Percentiles rank a stretch among this genome's conserved stretches.
These are phyloP conservation scores for Smittia aterrima DNA, from an alignment of 2,888 invertebrate genomes.

Conservation along the genomic window DNA sequence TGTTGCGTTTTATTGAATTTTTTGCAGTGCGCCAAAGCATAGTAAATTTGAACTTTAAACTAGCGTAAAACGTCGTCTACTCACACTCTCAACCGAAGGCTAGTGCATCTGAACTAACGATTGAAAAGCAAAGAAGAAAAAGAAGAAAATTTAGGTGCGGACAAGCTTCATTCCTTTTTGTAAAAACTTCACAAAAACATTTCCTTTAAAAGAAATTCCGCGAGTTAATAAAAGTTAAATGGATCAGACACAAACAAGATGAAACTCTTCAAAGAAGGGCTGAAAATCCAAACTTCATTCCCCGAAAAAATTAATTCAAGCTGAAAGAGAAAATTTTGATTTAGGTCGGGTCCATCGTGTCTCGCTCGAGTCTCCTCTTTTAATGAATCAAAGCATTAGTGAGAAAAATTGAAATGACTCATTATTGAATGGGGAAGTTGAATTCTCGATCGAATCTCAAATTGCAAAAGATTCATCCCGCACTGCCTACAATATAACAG, in stretches of 20 bases:
- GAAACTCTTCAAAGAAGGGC: no score
- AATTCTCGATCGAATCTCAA: no score
- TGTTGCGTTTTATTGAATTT: not conserved
- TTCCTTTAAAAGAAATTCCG: not conserved
- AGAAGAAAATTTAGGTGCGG: conserved; percentile 29
- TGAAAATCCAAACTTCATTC: no score
- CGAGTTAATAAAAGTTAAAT: not conserved
- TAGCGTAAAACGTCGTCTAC: not conserved
- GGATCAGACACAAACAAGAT: conserved; percentile 4
- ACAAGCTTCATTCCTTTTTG: not conserved
- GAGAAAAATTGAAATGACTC: not conserved
- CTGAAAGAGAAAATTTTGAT: no score
- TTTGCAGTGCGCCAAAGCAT: conserved; percentile 22
- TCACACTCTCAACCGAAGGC: not conserved
- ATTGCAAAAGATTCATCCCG: no score
- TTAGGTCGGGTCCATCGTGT: not conserved
- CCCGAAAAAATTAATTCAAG: no score
- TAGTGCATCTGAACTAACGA: not conserved
- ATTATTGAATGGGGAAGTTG: not conserved
- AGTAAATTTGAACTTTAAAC: conserved; percentile 9
- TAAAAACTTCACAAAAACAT: not conserved
- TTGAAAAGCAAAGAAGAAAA: not conserved
- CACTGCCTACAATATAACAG: conserved; percentile 20
- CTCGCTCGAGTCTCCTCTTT: not conserved
- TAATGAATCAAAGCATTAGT: no score